Evolutionary conservation across 2,113 vertebrate species (phyloP), one percentile per base, ranked within the genome.

Genomic region (Lathamus discolor): DNA sequence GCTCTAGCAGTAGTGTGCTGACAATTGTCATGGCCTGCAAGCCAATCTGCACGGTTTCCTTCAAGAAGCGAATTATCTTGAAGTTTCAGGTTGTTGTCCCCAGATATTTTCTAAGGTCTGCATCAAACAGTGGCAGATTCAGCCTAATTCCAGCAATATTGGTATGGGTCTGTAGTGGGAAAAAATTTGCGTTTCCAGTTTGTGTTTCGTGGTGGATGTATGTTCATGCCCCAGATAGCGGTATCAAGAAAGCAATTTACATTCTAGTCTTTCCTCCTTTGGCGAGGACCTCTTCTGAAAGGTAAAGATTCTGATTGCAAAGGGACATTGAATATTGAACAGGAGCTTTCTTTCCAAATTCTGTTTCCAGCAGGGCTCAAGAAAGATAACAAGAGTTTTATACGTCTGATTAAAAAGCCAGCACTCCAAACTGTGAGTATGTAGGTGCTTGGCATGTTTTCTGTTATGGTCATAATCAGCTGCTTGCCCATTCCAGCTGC

Each of bases 401-500:
- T 69, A 49, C 9, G 44, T 86, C 86, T 91, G 90, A 92, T 94
- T 94, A 86, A 87, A 96, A 91, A 95, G 67, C 81, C 83, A 94
- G 31, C n/a, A 8, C 91, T 95, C 74, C 77, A 82, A 82, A 94
- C 48, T 64, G 82, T 44, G 55, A 4, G 5, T 51, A 25, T 61
- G 77, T 57, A 86, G 76, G 54, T 23, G 91, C 92, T 88, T 88
- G 67, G 88, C 67, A 80, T 89, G 54, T 43, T 96, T 95, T 93
- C 70, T 84, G 44, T 68, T 90, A 89, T 84, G 94, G 88, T 90
- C 90, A 95, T 93, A 93, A 94, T 93, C 92, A 89, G 41, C 77
- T 91, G 77, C 83, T 95, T 88, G 93, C 59, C 88, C 93, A 95
- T 94, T 94, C 91, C 93, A 97, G 91, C 92, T 92, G 83, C 91